Evolutionary conservation across 2,888 invertebrate genomes (phyloP).

Genomic region (Phengaris alcon): DNA sequence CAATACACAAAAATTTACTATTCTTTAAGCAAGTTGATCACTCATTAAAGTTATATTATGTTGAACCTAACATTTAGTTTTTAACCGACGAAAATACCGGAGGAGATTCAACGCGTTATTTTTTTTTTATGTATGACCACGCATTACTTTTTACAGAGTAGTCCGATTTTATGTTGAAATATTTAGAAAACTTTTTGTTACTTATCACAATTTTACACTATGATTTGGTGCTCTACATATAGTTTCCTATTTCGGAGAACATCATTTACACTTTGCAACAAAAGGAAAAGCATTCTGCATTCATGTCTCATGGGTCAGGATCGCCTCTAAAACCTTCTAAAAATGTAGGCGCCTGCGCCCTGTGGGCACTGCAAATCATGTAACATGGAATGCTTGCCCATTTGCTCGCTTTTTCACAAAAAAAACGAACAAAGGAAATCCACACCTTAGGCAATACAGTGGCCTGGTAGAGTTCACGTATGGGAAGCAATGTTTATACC

Average conservation of each 20-base stretch:
- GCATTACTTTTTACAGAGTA: too few relatives aligned
- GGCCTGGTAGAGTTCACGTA: conserved; percentile 35
- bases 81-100: too few relatives aligned
- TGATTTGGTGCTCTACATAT: background rate
- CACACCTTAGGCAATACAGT: background rate
- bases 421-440: conserved; percentile 3
- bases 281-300: background rate
- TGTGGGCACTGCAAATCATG: background rate
- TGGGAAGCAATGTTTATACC: conserved; percentile 45
- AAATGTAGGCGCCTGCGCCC: background rate
- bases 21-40: too few relatives aligned
- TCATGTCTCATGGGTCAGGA: background rate
- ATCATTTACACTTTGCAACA: background rate
- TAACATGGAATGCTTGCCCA: background rate
- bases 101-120: too few relatives aligned
- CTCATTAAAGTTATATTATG: too few relatives aligned
- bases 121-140: background rate
- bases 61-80: too few relatives aligned
- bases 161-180: too few relatives aligned
- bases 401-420: background rate
- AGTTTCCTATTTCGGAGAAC: background rate
- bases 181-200: background rate
- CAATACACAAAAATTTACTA: background rate
- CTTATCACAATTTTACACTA: background rate
- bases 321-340: background rate